Conservation (phyloP, 2,113 vertebrate genomes). For the Pelodiscus sinensis region DNA sequence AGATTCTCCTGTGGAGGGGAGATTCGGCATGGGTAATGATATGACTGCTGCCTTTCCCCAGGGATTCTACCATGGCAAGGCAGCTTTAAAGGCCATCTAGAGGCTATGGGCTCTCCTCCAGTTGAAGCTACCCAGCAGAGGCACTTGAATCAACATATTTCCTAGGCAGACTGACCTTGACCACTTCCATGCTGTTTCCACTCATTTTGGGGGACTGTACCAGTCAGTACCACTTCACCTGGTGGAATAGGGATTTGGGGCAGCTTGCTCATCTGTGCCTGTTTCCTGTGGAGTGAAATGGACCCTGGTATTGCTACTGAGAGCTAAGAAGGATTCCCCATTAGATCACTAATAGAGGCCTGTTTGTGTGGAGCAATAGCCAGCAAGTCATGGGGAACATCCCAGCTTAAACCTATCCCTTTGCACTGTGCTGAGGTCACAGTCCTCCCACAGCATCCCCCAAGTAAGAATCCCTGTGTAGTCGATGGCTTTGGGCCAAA, state of each 20-base stretch:
- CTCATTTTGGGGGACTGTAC: neutral
- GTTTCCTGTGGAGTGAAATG: neutral
- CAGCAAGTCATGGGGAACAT: neutral
- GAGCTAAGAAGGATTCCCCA: accelerated
- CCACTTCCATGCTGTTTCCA: neutral
- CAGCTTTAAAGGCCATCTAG: neutral
- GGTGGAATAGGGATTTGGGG: neutral
- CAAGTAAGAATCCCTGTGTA: neutral
- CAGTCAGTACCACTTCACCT: neutral
- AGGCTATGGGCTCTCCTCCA: neutral
- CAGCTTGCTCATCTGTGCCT: neutral
- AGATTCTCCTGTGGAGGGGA: neutral
- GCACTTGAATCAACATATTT: neutral
- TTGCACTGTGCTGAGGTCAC: neutral
- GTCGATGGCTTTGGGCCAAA: neutral
- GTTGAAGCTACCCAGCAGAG: neutral
- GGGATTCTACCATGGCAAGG: neutral
- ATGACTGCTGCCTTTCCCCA: neutral
- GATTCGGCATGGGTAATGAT: neutral
- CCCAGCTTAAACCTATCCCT: neutral
- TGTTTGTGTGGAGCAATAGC: neutral
- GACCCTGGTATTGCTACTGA: neutral
- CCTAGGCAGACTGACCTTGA: neutral
- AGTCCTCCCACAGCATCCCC: neutral
- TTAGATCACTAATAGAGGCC: neutral